Evolutionary conservation across 2,113 vertebrate species (phyloP).

Genomic region (Lampris incognitus): DNA sequence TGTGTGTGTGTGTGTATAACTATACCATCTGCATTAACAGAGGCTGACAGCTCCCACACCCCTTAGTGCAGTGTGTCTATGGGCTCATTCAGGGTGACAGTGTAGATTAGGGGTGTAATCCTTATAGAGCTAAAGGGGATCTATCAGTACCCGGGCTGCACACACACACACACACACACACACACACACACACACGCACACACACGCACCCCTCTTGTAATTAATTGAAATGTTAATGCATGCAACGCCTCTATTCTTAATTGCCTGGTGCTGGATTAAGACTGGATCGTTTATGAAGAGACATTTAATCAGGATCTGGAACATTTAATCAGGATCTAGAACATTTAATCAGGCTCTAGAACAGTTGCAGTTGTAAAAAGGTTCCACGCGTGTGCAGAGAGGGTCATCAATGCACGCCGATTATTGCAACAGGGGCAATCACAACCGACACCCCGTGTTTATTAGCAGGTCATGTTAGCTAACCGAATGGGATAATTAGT

Average conservation of each 20-base stretch:
- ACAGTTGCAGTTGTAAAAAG: slow-evolving; percentile 45
- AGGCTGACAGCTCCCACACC: slow-evolving; percentile 84
- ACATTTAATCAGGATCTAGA: slow-evolving; percentile 66
- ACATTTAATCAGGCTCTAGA: neutral
- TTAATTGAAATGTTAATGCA: slow-evolving; percentile 89
- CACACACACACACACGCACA: slow-evolving; percentile 86
- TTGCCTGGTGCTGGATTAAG: slow-evolving; percentile 80
- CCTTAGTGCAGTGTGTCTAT: slow-evolving; percentile 81
- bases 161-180: slow-evolving; percentile 85
- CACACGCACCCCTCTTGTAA: slow-evolving; percentile 78
- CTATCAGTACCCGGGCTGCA: slow-evolving; percentile 61
- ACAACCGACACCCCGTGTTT: slow-evolving; percentile 38
- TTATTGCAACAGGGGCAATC: slow-evolving; percentile 28
- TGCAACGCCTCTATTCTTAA: slow-evolving; percentile 74
- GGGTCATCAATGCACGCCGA: slow-evolving; percentile 54
- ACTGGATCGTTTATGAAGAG: slow-evolving; percentile 79
- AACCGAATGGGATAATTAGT: slow-evolving; percentile 72
- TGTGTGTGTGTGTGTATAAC: slow-evolving; percentile 60
- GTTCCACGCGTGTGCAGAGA: slow-evolving; percentile 14
- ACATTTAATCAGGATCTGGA: slow-evolving; percentile 68
- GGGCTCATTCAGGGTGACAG: slow-evolving; percentile 88
- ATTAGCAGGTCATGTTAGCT: slow-evolving; percentile 65
- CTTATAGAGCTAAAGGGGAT: slow-evolving; percentile 82
- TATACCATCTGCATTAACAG: slow-evolving; percentile 81
- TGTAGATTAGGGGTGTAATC: slow-evolving; percentile 89